Percentiles rank a stretch among this genome's conserved stretches.
Evolutionary conservation across 2,888 invertebrate genomes (phyloP).

Genomic region (Noctua janthina): DNA sequence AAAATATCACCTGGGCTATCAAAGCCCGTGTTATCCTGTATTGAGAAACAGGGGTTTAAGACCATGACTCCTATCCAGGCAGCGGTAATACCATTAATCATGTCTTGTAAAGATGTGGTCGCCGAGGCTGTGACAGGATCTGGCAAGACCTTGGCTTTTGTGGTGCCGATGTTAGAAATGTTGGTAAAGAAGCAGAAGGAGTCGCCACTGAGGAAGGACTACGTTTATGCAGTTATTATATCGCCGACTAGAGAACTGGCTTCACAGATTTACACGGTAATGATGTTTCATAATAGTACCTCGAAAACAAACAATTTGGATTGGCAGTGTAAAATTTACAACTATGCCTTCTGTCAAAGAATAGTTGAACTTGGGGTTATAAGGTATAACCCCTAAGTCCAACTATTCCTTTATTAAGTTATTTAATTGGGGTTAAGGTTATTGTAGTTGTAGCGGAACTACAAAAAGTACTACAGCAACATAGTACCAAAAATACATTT

Average conservation of each 20-base stretch:
- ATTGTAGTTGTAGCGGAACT: no score
- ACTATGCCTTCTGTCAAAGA: background rate
- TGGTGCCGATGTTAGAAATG: slow-evolving; percentile 97
- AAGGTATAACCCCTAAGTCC: no score
- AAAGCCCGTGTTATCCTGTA: slow-evolving; percentile 86
- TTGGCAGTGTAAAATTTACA: background rate
- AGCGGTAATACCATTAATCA: slow-evolving; percentile 96
- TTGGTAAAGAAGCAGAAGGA: slow-evolving; percentile 91
- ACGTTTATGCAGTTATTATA: slow-evolving; percentile 96
- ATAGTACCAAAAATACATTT: no score
- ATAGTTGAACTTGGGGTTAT: no score
- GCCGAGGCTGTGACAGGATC: slow-evolving; percentile 99
- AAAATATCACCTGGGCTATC: slow-evolving; percentile 86
- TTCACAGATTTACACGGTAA: slow-evolving; percentile 94
- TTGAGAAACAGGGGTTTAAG: slow-evolving; percentile 88
- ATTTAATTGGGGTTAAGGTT: no score
- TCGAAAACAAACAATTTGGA: background rate
- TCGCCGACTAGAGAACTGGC: slow-evolving; percentile 99
- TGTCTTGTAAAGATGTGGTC: slow-evolving; percentile 98
- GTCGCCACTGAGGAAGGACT: slow-evolving; percentile 92
- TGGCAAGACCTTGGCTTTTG: slow-evolving; percentile 98
- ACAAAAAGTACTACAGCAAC: no score
- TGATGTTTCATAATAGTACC: background rate
- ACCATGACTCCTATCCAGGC: slow-evolving; percentile 93
- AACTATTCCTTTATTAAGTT: no score